Conservation (phyloP, 1,140 invertebrate genomes). For the Cephus cinctus region DNA sequence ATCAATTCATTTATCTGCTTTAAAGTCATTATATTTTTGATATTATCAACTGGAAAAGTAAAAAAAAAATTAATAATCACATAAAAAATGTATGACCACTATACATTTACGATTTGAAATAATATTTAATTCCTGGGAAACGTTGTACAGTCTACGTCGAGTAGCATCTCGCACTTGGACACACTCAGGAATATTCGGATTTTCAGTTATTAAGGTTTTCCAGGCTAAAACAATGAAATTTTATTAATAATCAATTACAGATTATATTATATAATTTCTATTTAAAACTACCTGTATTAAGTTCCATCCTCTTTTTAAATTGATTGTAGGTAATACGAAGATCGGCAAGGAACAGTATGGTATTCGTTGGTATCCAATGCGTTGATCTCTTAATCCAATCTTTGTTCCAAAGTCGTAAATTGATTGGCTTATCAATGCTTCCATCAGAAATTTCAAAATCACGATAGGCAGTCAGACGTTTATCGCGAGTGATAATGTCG, state of each 20-base stretch:
- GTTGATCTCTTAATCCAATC: conserved; percentile 46
- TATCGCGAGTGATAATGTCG: conserved; percentile 44
- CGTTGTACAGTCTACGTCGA: conserved; percentile 21
- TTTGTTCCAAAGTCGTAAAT: conserved; percentile 43
- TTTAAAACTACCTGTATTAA: conserved; percentile 37
- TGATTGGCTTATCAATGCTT: conserved; percentile 27
- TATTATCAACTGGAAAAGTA: conserved; percentile 43
- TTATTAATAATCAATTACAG: background rate
- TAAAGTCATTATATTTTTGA: conserved; percentile 53
- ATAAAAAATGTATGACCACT: background rate
- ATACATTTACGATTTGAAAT: background rate
- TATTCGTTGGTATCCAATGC: conserved; percentile 41
- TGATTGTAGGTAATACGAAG: conserved; percentile 43
- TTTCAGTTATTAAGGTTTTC: conserved; percentile 53
- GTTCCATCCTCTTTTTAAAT: conserved; percentile 38
- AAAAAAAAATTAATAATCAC: conserved; percentile 7
- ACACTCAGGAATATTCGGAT: conserved; percentile 46
- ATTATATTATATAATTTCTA: background rate
- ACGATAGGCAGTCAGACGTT: conserved; percentile 38
- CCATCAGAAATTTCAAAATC: conserved; percentile 41
- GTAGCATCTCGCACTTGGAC: conserved; percentile 32
- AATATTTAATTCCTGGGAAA: conserved; percentile 1
- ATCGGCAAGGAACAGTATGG: conserved; percentile 50
- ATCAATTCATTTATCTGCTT: conserved; percentile 45
- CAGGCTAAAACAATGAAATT: conserved; percentile 28